Base-by-base conservation (phyloP, 2,797 vertebrate species). In the Myiothlypis coronata region DNA sequence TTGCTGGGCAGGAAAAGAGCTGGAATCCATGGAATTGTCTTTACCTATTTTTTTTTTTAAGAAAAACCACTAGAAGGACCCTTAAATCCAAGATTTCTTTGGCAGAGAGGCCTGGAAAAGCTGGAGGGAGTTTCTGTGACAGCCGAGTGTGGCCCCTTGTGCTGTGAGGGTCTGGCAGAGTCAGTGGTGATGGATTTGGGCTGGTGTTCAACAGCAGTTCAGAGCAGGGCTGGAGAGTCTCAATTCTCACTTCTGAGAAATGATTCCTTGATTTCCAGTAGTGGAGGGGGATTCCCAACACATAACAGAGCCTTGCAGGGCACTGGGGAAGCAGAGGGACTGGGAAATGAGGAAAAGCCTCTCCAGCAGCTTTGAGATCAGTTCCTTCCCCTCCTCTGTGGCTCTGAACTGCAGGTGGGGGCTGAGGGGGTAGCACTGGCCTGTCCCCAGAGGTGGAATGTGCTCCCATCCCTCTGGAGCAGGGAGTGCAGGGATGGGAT, bases 71-170 rank as follows among this genome's bases (percentile, higher is more conserved):
- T 50, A 24, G 83, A 60, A 81, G 53, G 21, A 55, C 68, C 60
- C 87, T 64, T 56, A 49, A 53, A 83, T 50, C 74, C 82, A 91
- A 57, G 64, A 75, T 94, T 92, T 89, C 69, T 94, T 86, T 95
- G 90, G 71, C 61, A 79, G 56, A 37, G 37, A 56, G 81, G 80
- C 34, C 72, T 87, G 84, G 68, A 94, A 84, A 84, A 81, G 61
- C 47, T 41, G 37, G 57, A 96, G 88, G 96, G 97, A 83, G 86
- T n/a, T 34, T 53, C 93, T 97, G 77, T 93, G 37, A 6, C 9
- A 89, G 83, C 69, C 47, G 60, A 86, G 57, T 5, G 12, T 87
- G 83, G 92, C 88, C 85, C 68, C 47, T 50, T 27, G 37, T 57
- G 70, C 60, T 1, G 4, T 43, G 60, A 49, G 47, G 63, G 47